These are phyloP conservation scores for Trissonchulus sp. DNA, from an alignment of 2,888 invertebrate species.

Conservation along the genomic window DNA sequence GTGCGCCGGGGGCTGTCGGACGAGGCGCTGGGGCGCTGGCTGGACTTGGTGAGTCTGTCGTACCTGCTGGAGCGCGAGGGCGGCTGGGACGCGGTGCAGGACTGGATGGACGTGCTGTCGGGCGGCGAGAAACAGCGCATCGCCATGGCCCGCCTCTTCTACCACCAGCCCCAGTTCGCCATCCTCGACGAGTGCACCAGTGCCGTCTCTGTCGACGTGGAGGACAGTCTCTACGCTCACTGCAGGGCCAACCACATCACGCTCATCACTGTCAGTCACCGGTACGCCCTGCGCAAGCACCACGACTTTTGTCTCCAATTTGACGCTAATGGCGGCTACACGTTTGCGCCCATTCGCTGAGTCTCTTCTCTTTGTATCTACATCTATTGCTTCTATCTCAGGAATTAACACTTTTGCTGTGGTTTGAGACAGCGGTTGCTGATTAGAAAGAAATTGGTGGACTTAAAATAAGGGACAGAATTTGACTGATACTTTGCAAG, in stretches of 20 bases:
- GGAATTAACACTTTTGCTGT: constrained; percentile 20
- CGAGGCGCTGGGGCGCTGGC: constrained; percentile 66
- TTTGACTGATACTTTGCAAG: too few species aligned
- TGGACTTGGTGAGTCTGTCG: too few species aligned
- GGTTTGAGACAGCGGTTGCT: too few species aligned
- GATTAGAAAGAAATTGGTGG: too few species aligned
- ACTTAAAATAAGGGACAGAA: too few species aligned
- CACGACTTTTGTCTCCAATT: too few species aligned
- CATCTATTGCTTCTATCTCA: too few species aligned
- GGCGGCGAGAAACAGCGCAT: constrained; percentile 98
- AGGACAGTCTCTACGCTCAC: constrained; percentile 92
- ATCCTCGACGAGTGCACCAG: constrained; percentile 98
- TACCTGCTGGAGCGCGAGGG: too few species aligned
- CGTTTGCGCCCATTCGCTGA: too few species aligned
- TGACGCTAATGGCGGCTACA: too few species aligned
- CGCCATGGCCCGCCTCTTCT: constrained; percentile 63
- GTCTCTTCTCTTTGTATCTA: too few species aligned
- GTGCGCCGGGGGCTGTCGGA: constrained; percentile 78
- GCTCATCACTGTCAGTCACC: constrained; percentile 94
- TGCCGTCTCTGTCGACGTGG: constrained; percentile 96
- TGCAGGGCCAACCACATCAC: constrained; percentile 71
- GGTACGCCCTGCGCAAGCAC: too few species aligned
- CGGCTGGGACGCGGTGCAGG: constrained; percentile 60
- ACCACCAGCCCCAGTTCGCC: constrained; percentile 81
- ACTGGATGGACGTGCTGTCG: constrained; percentile 97